Conservation (phyloP, 2,797 vertebrate genomes). For the Rallus crepitans region DNA sequence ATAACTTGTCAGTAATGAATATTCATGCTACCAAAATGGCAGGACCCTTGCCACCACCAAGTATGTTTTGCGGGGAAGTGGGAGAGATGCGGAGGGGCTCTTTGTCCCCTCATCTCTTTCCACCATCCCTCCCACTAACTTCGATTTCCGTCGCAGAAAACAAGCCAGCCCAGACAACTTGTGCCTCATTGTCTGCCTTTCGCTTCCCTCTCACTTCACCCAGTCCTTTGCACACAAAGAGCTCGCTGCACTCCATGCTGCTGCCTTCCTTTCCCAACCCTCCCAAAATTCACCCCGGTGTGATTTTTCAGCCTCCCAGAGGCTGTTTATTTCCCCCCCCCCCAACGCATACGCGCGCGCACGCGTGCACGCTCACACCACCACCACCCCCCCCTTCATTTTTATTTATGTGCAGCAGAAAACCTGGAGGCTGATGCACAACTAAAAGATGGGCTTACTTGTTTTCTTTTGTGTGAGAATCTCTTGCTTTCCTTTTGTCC, state of each 20-base stretch:
- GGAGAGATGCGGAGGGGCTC: neutral
- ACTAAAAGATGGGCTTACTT: constrained; percentile 99
- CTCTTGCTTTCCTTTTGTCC: constrained; percentile 94
- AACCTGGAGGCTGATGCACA: constrained; percentile 95
- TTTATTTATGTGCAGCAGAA: constrained; percentile 93
- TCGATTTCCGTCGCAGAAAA: constrained; percentile 34
- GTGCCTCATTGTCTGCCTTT: neutral
- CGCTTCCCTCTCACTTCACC: neutral
- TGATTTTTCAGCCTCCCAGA: constrained; percentile 74
- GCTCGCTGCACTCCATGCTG: neutral
- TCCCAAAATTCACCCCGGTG: neutral
- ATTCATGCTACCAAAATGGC: constrained; percentile 32
- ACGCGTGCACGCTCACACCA: too few species aligned
- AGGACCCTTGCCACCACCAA: neutral
- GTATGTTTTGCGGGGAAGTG: neutral
- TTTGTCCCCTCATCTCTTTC: neutral
- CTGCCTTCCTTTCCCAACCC: neutral
- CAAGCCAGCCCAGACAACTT: neutral
- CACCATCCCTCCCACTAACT: neutral
- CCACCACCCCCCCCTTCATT: constrained; percentile 71
- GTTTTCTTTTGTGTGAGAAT: constrained; percentile 99
- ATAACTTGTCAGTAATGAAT: neutral
- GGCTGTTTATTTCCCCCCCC: constrained; percentile 87
- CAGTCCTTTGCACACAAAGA: constrained; percentile 44
- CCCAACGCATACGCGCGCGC: neutral